Conservation (phyloP, 2,888 invertebrate genomes). For the Cyaniris semiargus region DNA sequence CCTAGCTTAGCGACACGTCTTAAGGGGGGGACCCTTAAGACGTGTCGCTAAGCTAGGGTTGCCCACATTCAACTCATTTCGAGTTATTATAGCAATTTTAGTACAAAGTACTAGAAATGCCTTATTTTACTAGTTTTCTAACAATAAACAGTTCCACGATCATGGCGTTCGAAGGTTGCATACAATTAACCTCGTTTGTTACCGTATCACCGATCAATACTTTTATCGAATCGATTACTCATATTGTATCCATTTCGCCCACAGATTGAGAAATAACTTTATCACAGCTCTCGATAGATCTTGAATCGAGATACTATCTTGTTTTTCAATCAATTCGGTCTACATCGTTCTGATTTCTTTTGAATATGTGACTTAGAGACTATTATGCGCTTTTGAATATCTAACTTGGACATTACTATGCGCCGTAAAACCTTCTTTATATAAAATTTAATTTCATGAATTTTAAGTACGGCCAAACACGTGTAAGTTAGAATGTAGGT, state of each 20-base stretch:
- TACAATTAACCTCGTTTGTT: conserved; percentile 17
- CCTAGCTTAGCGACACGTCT: no score
- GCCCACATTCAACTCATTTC: not conserved
- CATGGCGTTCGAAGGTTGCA: conserved; percentile 25
- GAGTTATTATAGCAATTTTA: not conserved
- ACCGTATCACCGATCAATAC: conserved; percentile 17
- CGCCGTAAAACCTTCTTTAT: not conserved
- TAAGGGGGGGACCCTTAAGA: no score
- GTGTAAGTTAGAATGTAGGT: not conserved
- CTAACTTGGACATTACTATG: not conserved
- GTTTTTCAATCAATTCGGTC: not conserved
- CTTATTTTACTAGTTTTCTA: not conserved
- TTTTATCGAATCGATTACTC: conserved; percentile 21
- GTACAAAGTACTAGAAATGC: not conserved
- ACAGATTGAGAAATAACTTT: conserved; percentile 10
- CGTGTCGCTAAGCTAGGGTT: not conserved
- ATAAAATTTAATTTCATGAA: not conserved
- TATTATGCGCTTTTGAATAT: no score
- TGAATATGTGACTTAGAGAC: not conserved
- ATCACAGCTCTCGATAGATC: not conserved
- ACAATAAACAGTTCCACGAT: not conserved
- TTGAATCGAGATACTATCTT: not conserved
- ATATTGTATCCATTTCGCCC: conserved; percentile 20
- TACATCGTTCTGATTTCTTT: not conserved
- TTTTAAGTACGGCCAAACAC: no score